phyloP scores from a whole-genome alignment of 35 echinoderm and acorn worm species.

The Holothuria glaberrima region DNA sequence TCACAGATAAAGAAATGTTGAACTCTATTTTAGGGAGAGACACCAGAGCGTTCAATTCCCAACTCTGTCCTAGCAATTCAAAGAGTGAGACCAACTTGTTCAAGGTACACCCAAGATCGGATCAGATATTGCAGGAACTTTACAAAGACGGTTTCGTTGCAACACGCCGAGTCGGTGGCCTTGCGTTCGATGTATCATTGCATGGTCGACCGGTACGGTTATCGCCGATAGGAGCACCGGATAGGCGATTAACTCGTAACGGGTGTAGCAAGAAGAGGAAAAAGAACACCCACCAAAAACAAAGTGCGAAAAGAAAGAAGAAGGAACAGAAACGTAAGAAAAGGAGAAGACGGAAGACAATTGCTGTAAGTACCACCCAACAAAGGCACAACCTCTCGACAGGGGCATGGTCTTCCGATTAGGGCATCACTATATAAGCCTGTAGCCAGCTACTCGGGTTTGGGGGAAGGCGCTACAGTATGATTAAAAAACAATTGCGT shows the following conservation, averaged over 20 bases:
- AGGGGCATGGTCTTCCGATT: no score
- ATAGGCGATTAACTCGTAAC: neutral
- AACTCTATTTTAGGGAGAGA: conserved; percentile 24
- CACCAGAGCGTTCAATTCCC: no score
- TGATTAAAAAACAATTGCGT: no score
- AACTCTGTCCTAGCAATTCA: neutral
- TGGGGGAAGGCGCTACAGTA: no score
- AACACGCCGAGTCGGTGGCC: neutral
- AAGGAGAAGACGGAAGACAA: neutral
- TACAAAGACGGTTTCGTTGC: conserved; percentile 28
- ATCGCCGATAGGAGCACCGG: conserved; percentile 24
- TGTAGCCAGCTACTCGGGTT: no score
- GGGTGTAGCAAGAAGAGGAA: conserved; percentile 42
- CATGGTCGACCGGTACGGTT: conserved; percentile 39
- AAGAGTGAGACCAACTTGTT: conserved; percentile 29
- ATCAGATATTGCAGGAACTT: conserved; percentile 23
- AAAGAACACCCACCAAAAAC: neutral
- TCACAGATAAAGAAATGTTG: conserved; percentile 22
- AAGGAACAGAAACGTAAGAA: neutral
- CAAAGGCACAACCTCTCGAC: neutral
- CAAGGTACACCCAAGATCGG: conserved; percentile 15
- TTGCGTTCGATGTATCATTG: conserved; percentile 46
- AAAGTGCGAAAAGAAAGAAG: conserved; percentile 25
- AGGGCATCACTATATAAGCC: no score
- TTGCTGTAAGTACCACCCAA: neutral